Evolutionary conservation across 2,888 invertebrate genomes (phyloP).

Genomic region (Chaitophorus viminalis): DNA sequence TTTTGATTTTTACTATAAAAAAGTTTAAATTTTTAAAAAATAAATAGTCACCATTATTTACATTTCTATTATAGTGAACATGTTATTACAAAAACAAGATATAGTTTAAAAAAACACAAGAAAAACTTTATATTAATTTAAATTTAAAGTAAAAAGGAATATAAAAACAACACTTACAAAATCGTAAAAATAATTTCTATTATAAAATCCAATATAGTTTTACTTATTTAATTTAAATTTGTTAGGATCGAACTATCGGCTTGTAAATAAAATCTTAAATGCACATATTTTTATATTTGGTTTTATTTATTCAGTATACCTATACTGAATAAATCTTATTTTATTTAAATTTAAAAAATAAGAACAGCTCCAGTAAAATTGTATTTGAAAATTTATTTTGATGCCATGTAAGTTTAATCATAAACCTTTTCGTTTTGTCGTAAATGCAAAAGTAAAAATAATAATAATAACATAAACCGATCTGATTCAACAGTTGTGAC

Average conservation of each 20-base stretch:
- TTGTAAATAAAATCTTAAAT: neutral
- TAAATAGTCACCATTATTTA: neutral
- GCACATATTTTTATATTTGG: neutral
- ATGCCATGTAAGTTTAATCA: neutral
- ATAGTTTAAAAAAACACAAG: neutral
- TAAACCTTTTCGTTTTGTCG: slow-evolving; percentile 18
- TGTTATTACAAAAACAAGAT: neutral
- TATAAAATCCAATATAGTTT: slow-evolving; percentile 26
- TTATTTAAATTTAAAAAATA: neutral
- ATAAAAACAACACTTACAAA: neutral
- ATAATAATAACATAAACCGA: slow-evolving; percentile 17
- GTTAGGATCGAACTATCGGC: neutral
- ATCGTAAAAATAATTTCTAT: neutral
- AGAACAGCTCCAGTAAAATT: neutral
- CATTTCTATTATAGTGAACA: neutral
- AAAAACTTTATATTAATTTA: neutral
- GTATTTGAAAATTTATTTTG: neutral
- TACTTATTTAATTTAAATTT: slow-evolving; percentile 38
- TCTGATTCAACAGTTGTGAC: neutral
- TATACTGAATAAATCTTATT: neutral
- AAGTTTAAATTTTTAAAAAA: neutral
- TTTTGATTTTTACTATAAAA: neutral
- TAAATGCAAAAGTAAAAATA: neutral
- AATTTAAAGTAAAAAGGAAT: neutral
- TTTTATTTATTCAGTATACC: too few relatives aligned